Base-by-base conservation (phyloP, 30 jellyfish, hydroid and myxozoan species). In the Cassiopea andromeda region DNA sequence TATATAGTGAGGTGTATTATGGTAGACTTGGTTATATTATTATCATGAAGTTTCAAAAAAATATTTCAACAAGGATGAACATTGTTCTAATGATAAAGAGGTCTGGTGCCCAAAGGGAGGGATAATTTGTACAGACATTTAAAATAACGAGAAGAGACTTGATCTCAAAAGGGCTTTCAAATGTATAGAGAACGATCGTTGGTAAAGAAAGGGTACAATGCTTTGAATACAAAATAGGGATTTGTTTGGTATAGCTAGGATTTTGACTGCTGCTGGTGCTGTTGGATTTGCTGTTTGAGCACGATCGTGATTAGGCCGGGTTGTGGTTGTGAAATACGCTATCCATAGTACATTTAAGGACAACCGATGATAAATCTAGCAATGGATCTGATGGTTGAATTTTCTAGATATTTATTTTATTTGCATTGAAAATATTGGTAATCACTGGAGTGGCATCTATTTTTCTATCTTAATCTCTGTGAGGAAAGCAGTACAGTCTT, bases 81-180 rank as follows among this genome's bases (percentile, higher is more conserved):
- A 54, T 54, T 6, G 64, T 54, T 54, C 64, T 3, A 60, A 48
- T 49, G 47, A 61, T 27, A 7, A 44, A 81, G 90, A 81, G 90
- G 90, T 69, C 90, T 81, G 90, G 90, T 81, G 90, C 90, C 90
- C 82, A 81, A 81, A 66, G 79, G 90, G 82, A 81, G 90, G 90
- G 27, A 57, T 78, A 44, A 58, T 80, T 46, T 80, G 88, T 80
- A 80, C 88, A 80, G 58, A 47, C 79, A 57, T 64, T 64, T 54
- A 10, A 54, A 54, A 54, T 6, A 10, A 54, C 64, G 15, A 5
- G 73, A 64, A 13, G 73, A 75, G 68, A 75, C 71, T 44, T 73
- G 83, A 73, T 18, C 19, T 44, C 83, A 7, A 14, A 64, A 64
- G 14, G 27, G 6, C 73, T 64, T 64, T 9, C 19, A 64, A 64